Percentiles rank a stretch among this genome's conserved stretches.
Conservation (phyloP, 2,113 vertebrate genomes). For the Empidonax alnorum region DNA sequence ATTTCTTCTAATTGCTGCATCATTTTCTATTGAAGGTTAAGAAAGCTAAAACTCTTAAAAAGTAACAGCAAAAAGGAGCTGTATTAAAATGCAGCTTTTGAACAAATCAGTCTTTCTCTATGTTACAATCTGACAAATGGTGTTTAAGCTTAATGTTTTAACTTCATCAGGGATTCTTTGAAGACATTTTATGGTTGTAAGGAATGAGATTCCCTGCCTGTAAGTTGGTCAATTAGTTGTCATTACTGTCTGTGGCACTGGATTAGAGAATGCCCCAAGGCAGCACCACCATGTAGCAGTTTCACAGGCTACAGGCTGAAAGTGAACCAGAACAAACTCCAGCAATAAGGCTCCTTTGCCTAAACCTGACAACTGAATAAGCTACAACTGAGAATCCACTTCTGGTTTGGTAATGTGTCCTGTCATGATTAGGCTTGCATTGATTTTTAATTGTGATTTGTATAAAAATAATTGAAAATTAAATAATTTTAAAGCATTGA, state of each 20-base stretch:
- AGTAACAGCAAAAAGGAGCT: background rate
- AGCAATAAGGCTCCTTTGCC: background rate
- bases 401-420: background rate
- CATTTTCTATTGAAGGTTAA: background rate
- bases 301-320: background rate
- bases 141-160: background rate
- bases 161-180: background rate
- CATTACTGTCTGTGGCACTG: background rate
- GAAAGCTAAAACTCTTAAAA: background rate
- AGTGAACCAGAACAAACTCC: background rate
- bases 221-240: fast-evolving
- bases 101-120: background rate
- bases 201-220: background rate
- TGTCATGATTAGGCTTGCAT: background rate
- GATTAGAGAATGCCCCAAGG: background rate
- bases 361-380: background rate
- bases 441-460: background rate
- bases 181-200: background rate
- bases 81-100: background rate
- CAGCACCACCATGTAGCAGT: fast-evolving
- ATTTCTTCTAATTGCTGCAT: background rate
- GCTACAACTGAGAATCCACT: background rate
- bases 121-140: background rate
- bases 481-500: background rate
- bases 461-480: background rate